These are phyloP conservation scores for Tychaedon coryphoeus DNA, from an alignment of 2,113 vertebrate species.

Conservation along the genomic window DNA sequence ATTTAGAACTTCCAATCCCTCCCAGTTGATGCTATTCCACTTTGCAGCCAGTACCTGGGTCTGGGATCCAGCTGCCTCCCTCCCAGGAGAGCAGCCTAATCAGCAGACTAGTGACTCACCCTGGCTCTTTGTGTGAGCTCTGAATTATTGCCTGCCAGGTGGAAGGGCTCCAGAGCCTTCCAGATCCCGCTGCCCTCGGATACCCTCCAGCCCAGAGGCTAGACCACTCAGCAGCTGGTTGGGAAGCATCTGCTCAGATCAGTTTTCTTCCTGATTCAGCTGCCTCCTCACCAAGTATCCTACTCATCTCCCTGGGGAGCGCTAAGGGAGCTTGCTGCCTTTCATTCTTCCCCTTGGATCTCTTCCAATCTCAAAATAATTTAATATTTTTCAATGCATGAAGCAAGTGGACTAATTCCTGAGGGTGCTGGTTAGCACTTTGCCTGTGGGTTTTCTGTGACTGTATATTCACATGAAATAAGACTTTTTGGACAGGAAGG, in stretches of 20 bases:
- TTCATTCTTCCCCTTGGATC: not conserved
- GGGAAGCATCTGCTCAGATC: constrained; percentile 38
- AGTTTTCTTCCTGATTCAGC: constrained; percentile 61
- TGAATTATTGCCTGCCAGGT: constrained; percentile 39
- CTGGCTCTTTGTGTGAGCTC: constrained; percentile 16
- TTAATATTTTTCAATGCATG: not conserved
- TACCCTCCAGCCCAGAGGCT: constrained; percentile 47
- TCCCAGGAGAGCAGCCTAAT: constrained; percentile 58
- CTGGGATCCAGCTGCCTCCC: constrained; percentile 43
- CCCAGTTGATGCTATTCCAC: not conserved
- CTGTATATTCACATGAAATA: not conserved
- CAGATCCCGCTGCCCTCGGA: not conserved
- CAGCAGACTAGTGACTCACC: constrained; percentile 61
- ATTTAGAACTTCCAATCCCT: not conserved
- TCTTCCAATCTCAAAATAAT: not conserved
- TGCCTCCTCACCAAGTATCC: not conserved
- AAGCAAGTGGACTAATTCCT: not conserved
- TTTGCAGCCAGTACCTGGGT: not conserved
- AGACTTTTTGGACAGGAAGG: not conserved
- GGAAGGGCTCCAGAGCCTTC: constrained; percentile 24
- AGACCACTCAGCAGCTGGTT: constrained; percentile 49
- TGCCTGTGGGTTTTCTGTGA: not conserved
- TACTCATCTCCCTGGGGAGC: not conserved
- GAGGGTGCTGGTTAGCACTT: not conserved
- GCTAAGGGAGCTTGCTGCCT: not conserved